Percentiles rank a stretch among this genome's conserved stretches.
Conservation (phyloP, 2,888 invertebrate genomes). For the Apantesis nais region DNA sequence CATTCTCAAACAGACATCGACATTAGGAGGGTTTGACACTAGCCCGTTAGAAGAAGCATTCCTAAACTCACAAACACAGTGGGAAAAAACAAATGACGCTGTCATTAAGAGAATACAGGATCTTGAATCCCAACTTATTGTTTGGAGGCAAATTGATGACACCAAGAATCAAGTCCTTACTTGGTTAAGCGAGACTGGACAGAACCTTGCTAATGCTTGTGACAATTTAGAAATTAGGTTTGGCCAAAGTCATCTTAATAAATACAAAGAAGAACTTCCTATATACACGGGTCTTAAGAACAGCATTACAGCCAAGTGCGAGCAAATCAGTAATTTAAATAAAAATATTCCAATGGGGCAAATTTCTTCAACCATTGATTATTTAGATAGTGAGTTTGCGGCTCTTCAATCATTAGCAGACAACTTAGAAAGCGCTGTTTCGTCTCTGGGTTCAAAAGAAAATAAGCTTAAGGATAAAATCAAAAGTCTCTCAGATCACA, state of each 20-base stretch:
- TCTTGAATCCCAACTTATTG: constrained; percentile 94
- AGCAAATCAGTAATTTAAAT: constrained; percentile 91
- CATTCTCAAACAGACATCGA: constrained; percentile 89
- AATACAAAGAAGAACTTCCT: constrained; percentile 94
- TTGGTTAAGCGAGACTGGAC: constrained; percentile 94
- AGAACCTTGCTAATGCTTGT: constrained; percentile 90
- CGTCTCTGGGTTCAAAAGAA: constrained; percentile 91
- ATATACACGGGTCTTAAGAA: constrained; percentile 91
- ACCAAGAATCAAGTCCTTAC: constrained; percentile 92
- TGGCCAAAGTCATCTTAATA: constrained; percentile 91
- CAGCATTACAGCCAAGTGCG: constrained; percentile 91
- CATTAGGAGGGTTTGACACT: constrained; percentile 88
- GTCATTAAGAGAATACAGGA: constrained; percentile 91
- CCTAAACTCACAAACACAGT: constrained; percentile 87
- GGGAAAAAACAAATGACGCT: constrained; percentile 90
- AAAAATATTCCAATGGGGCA: constrained; percentile 89
- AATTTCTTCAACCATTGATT: constrained; percentile 87
- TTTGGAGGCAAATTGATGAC: constrained; percentile 97
- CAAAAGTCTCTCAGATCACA: constrained; percentile 88
- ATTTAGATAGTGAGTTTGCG: constrained; percentile 91
- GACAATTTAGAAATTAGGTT: constrained; percentile 93
- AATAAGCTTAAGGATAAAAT: constrained; percentile 89
- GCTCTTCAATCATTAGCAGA: constrained; percentile 90
- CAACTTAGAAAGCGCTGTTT: constrained; percentile 90
- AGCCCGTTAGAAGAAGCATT: constrained; percentile 87